Conservation (phyloP, 1,140 invertebrate species). For the Matsumurasca onukii region DNA sequence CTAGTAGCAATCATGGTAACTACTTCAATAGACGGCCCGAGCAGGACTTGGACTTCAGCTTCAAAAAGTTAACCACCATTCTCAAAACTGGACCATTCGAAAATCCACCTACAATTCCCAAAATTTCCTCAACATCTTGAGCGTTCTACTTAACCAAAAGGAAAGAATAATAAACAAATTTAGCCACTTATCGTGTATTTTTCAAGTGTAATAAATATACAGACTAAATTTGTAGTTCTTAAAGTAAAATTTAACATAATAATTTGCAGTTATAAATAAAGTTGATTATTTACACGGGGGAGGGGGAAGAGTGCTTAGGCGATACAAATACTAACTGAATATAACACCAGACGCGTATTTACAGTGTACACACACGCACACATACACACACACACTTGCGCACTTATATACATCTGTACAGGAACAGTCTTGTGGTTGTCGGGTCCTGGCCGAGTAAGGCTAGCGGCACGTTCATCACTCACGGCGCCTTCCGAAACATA, state of each 20-base stretch:
- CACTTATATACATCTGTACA: slow-evolving; percentile 9
- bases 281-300: slow-evolving; percentile 2
- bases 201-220: slow-evolving; percentile 18
- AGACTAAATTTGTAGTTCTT: slow-evolving; percentile 9
- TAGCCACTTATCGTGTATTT: too few species aligned
- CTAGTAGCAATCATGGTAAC: too few species aligned
- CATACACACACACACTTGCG: not conserved
- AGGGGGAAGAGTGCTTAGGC: slow-evolving; percentile 3
- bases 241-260: slow-evolving; percentile 1
- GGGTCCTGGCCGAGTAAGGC: not conserved
- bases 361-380: slow-evolving; percentile 1
- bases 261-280: not conserved
- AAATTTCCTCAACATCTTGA: too few species aligned
- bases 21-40: too few species aligned
- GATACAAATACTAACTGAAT: not conserved
- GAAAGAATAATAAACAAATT: too few species aligned
- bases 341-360: not conserved
- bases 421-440: slow-evolving; percentile 12
- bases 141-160: too few species aligned
- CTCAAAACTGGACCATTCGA: too few species aligned
- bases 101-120: too few species aligned
- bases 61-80: too few species aligned
- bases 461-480: not conserved
- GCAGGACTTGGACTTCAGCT: too few species aligned
- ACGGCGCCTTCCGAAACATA: not conserved